Evolutionary conservation across 1,140 invertebrate genomes (phyloP).

Genomic region (Meloidogyne hapla): DNA sequence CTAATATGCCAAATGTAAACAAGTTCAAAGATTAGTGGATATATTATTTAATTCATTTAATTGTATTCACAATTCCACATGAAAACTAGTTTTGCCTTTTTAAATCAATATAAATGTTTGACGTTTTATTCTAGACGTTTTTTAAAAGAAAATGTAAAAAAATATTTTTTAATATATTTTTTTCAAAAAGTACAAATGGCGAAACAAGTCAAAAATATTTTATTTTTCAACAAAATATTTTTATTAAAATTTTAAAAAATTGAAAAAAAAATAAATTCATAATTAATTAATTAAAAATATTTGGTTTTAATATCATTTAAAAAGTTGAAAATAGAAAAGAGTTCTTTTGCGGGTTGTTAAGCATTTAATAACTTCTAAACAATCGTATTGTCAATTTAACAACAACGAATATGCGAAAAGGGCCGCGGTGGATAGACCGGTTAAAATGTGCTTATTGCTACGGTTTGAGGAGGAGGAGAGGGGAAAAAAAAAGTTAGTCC

Average conservation of each 20-base stretch:
- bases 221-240: too few species aligned
- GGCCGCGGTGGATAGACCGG: background rate
- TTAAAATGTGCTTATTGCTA: background rate
- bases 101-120: background rate
- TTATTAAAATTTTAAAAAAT: too few species aligned
- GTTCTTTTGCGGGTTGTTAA: background rate
- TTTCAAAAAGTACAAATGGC: too few species aligned
- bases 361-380: background rate
- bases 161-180: too few species aligned
- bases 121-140: too few species aligned
- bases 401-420: background rate
- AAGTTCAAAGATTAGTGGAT: background rate
- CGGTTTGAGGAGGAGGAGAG: background rate
- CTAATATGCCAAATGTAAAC: background rate
- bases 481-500: background rate
- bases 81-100: background rate
- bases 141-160: too few species aligned
- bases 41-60: too few species aligned
- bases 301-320: too few species aligned
- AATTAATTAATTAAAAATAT: too few species aligned
- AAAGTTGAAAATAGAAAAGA: too few species aligned
- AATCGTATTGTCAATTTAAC: background rate
- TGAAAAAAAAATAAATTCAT: too few species aligned
- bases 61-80: background rate
- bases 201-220: too few species aligned